Evolutionary conservation across 2,888 invertebrate genomes (phyloP).

Genomic region (Leptopterna dolabrata): DNA sequence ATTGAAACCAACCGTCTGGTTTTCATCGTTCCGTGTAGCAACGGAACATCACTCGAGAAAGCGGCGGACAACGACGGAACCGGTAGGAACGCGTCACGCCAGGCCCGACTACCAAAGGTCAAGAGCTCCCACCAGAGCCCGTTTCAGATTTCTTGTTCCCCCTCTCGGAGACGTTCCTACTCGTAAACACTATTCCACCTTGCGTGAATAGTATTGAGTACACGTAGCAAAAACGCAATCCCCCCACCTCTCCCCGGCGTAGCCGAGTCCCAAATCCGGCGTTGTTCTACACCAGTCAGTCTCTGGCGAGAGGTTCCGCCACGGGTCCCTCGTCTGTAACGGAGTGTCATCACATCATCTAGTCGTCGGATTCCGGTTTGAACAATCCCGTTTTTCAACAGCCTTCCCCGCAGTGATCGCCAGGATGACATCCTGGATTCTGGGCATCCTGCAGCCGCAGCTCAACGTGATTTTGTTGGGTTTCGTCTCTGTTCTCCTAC

Average conservation of each 20-base stretch:
- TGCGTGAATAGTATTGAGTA: background rate
- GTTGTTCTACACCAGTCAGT: background rate
- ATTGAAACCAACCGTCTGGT: too few relatives aligned
- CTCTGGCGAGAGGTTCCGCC: background rate
- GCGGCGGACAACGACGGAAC: background rate
- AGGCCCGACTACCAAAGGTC: background rate
- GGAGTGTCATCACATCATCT: background rate
- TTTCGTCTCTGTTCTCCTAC: background rate
- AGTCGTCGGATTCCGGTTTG: background rate
- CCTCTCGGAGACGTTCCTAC: background rate
- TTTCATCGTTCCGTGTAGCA: too few relatives aligned
- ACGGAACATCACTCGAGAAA: too few relatives aligned
- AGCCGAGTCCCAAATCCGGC: background rate
- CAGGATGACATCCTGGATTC: background rate
- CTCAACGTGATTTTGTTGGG: slow-evolving; percentile 5
- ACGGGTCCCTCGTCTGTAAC: background rate
- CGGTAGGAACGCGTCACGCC: background rate
- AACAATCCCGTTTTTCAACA: background rate
- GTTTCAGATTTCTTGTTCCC: background rate
- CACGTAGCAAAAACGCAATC: background rate
- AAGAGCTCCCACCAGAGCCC: background rate
- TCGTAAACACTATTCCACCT: background rate
- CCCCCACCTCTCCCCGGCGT: background rate
- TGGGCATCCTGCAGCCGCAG: slow-evolving; percentile 6
- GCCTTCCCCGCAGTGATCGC: background rate